These are phyloP conservation scores for Drosophila pruinosa DNA, from an alignment of 1,140 invertebrate species.

Conservation along the genomic window DNA sequence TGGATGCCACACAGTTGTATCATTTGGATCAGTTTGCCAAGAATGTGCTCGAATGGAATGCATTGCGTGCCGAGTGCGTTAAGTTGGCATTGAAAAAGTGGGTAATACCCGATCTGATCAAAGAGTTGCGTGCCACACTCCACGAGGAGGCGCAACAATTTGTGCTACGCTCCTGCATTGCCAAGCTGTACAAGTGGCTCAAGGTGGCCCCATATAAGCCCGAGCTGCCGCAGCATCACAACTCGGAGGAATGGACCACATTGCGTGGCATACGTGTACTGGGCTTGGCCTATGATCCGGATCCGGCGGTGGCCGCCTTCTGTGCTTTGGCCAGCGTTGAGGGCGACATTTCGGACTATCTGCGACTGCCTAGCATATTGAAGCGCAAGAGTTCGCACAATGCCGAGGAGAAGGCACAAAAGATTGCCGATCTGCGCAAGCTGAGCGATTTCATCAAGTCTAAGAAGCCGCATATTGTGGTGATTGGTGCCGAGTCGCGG, in stretches of 20 bases:
- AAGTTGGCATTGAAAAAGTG: conserved; percentile 94
- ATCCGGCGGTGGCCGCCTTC: conserved; percentile 93
- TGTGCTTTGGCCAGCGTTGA: conserved; percentile 93
- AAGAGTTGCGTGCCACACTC: conserved; percentile 92
- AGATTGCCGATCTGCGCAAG: conserved; percentile 92
- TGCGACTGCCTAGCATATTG: conserved; percentile 92
- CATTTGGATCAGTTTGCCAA: conserved; percentile 98
- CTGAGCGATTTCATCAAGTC: conserved; percentile 93
- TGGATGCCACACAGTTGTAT: conserved; percentile 96
- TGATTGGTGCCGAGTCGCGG: conserved; percentile 94
- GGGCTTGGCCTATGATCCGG: conserved; percentile 93
- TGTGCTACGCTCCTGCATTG: conserved; percentile 91
- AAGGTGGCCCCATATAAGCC: conserved; percentile 94
- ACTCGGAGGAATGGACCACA: conserved; percentile 96
- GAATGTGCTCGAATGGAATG: conserved; percentile 98
- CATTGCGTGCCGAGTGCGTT: conserved; percentile 92
- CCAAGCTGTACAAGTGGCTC: conserved; percentile 95
- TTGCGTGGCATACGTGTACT: conserved; percentile 93
- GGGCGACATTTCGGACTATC: conserved; percentile 95
- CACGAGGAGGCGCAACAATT: conserved; percentile 94
- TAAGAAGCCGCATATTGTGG: conserved; percentile 97
- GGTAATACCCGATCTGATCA: conserved; percentile 94
- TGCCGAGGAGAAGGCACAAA: conserved; percentile 87
- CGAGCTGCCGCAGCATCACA: conserved; percentile 86
- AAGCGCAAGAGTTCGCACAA: conserved; percentile 91